These are phyloP conservation scores for Volucella bombylans DNA, from an alignment of 2,888 invertebrate species.

Conservation along the genomic window DNA sequence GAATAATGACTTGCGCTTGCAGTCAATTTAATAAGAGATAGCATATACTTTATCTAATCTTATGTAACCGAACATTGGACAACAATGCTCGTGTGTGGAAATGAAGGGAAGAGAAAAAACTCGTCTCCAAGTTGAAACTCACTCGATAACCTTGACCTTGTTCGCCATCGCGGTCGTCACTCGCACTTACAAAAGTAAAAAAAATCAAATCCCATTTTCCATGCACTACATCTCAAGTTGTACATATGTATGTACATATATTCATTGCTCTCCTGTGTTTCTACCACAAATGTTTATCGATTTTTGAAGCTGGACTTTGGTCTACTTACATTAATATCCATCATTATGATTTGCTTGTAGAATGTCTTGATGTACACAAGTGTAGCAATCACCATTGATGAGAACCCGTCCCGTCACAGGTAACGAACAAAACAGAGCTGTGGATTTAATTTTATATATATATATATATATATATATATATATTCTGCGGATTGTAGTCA, in stretches of 20 bases:
- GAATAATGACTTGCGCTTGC: background rate
- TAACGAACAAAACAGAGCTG: conserved; percentile 11
- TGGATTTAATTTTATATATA: background rate
- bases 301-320: conserved; percentile 31
- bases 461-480: too few species aligned
- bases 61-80: conserved; percentile 32
- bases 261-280: background rate
- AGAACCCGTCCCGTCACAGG: background rate
- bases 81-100: background rate
- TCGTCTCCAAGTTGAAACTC: conserved; percentile 7
- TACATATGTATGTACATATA: too few species aligned
- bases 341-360: conserved; percentile 18
- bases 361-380: conserved; percentile 15
- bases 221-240: background rate
- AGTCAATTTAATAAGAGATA: background rate
- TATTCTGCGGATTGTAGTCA: conserved; percentile 2
- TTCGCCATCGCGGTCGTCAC: background rate
- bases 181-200: too few species aligned
- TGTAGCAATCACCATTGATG: conserved; percentile 6
- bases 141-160: conserved; percentile 60
- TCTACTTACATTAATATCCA: conserved; percentile 66
- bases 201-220: background rate
- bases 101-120: background rate
- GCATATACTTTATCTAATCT: conserved; percentile 24
- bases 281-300: conserved; percentile 38